Percentiles rank a stretch among this genome's conserved stretches.
phyloP scores from a whole-genome alignment of 2,113 vertebrate genomes.

The Colaptes auratus region DNA sequence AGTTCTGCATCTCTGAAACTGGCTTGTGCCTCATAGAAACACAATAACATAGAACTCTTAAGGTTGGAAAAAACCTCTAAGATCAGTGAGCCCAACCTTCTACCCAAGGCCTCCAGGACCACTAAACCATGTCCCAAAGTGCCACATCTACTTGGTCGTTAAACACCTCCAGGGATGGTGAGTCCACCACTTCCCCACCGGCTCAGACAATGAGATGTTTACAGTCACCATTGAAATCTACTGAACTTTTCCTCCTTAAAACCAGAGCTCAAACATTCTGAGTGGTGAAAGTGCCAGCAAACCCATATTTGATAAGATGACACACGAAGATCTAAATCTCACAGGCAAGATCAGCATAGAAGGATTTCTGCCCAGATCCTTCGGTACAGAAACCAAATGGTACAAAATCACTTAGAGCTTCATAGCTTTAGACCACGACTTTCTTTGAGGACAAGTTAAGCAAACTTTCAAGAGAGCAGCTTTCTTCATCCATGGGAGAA shows the following conservation, averaged over 20 bases:
- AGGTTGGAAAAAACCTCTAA: too few species aligned
- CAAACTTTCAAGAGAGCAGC: background rate
- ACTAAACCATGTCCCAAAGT: too few species aligned
- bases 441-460: background rate
- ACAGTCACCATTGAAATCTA: background rate
- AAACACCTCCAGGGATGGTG: too few species aligned
- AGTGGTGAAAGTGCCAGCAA: rapidly evolving
- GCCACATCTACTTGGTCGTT: too few species aligned
- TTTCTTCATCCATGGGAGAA: rapidly evolving
- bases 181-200: background rate
- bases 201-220: background rate
- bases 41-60: too few species aligned
- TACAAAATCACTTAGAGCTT: background rate
- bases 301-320: background rate
- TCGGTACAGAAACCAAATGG: background rate
- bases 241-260: background rate
- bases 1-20: background rate
- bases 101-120: too few species aligned
- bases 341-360: background rate
- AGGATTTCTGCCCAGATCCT: background rate
- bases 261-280: background rate
- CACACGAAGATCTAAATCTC: rapidly evolving
- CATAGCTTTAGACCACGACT: rapidly evolving
- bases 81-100: too few species aligned
- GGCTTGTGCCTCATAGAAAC: background rate